Evolutionary conservation across 2,888 invertebrate species (phyloP), one percentile per base, ranked within the genome.

Genomic region (Anoncus sp.): DNA sequence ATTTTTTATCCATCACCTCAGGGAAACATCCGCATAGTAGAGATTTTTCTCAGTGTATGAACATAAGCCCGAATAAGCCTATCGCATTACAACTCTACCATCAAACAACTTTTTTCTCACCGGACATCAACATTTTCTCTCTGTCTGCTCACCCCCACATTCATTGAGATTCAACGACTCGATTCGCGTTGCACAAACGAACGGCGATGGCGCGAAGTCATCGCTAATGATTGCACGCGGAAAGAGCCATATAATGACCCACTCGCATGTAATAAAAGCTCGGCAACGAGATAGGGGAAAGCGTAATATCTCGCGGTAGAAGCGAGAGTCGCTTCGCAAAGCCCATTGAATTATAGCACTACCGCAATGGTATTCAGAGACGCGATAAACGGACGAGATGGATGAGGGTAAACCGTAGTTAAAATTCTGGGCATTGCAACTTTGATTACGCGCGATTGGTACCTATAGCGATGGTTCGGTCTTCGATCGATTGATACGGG

Each of bases 261-360:
- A 35, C 20, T 9, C 55, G 62, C 45, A 40, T 16, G 20, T 24
- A 51, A 49, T 16, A n/a, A 51, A 51, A 16, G 38, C 66, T 66
- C 62, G 27, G 18, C 0, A 31, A 43, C 14, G 7, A 51, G 18
- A 53, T 43, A 66, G 27, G 27, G 18, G 27, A 38, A 51, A 27
- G 14, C 31, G 53, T 14, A 27, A 53, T 53, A 43, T 14, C 14
- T 27, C 18, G 35, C 3, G 53, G 24, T 53, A 53, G 24, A 22
- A 62, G 12, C 14, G n/a, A 20, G 43, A 62, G 27, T 38, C 27
- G 22, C n/a, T 55, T 31, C 27, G 53, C 35, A 47, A 70, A 51
- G 22, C 69, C 45, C 49, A 59, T 59, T 51, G 69, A 38, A 60
- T 59, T 59, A 70, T 49, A 20, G 20, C 49, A 12, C 16, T 47